These are phyloP conservation scores for Drosophila eohydei DNA, from an alignment of 2,888 invertebrate genomes.

Conservation along the genomic window DNA sequence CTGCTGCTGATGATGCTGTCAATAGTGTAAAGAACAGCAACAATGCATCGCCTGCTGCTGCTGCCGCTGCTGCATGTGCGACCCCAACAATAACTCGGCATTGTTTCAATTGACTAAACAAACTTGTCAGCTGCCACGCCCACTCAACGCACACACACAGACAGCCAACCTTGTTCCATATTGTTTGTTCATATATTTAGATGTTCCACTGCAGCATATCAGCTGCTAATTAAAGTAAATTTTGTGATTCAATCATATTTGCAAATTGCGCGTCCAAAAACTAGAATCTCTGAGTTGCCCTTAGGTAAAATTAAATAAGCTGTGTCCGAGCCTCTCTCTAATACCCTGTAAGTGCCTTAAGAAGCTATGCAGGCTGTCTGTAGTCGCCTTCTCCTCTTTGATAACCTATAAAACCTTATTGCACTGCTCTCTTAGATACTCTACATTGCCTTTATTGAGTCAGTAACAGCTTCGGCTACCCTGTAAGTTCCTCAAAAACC, in stretches of 20 bases:
- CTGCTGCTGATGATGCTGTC: conserved; percentile 58
- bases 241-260: conserved; percentile 62
- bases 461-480: too few relatives aligned
- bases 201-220: conserved; percentile 34
- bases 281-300: not conserved
- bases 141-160: conserved; percentile 2
- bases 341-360: not conserved
- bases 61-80: conserved; percentile 24
- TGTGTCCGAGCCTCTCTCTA: too few relatives aligned
- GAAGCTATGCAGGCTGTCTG: not conserved
- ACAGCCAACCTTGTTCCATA: conserved; percentile 7
- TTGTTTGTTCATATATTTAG: conserved; percentile 11
- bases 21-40: conserved; percentile 60
- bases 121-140: conserved; percentile 41
- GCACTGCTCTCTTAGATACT: too few relatives aligned
- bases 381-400: not conserved
- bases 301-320: not conserved
- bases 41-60: conserved; percentile 32
- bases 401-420: too few relatives aligned
- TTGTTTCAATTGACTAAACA: conserved; percentile 68
- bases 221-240: conserved; percentile 75
- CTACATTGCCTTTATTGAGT: too few relatives aligned
- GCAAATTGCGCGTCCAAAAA: not conserved
- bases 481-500: too few relatives aligned
- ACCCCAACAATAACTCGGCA: conserved; percentile 59